A percentile compares a stretch with the other conserved stretches of the same genome.
phyloP scores from a whole-genome alignment of 2,888 invertebrate genomes.

The Phortica magna region DNA sequence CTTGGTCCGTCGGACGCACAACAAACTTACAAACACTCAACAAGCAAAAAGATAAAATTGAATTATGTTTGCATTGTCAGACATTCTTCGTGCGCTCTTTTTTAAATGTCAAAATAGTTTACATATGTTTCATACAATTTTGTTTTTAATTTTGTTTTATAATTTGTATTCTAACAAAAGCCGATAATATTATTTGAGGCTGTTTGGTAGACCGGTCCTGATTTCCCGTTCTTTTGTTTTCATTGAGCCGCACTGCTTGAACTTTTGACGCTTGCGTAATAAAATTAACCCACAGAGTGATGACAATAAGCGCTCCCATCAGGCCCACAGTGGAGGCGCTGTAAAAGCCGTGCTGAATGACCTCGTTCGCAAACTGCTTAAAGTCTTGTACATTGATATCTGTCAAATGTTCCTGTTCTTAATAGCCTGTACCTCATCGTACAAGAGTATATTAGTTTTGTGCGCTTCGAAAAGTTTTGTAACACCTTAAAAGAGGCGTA shows the following conservation, averaged over 20 bases:
- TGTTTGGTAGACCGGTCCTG: no score
- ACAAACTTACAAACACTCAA: no score
- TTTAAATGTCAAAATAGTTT: not conserved
- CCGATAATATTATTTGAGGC: no score
- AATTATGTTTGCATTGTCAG: not conserved
- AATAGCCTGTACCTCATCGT: no score
- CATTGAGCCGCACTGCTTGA: no score
- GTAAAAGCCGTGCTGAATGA: not conserved
- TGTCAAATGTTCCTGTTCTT: not conserved
- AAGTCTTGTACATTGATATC: not conserved
- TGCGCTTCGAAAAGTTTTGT: no score
- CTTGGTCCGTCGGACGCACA: not conserved
- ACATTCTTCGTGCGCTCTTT: not conserved
- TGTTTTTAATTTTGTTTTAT: not conserved
- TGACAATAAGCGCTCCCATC: not conserved
- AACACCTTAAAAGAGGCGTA: no score
- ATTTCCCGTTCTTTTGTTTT: no score
- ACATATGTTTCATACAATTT: not conserved
- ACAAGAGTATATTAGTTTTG: no score
- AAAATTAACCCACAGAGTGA: not conserved
- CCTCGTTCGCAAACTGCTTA: not conserved
- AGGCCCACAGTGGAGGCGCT: not conserved
- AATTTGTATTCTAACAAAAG: no score
- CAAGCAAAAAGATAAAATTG: conserved; percentile 1
- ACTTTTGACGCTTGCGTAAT: no score